These are phyloP conservation scores for Odocoileus hemionus DNA, from an alignment of 2,113 vertebrate genomes.

Conservation along the genomic window DNA sequence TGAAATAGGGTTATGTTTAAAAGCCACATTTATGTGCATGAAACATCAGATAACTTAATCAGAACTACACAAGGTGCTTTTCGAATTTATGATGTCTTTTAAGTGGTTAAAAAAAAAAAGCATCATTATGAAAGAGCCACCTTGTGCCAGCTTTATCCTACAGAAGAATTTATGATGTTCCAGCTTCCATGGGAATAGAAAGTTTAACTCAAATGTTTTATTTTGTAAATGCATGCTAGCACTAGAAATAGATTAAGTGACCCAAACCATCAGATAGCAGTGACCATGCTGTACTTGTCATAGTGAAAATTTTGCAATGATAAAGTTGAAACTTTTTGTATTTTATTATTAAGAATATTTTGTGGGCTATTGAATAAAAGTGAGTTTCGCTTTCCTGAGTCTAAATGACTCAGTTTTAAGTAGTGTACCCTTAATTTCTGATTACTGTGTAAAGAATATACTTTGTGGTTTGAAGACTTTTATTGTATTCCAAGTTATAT, in stretches of 20 bases:
- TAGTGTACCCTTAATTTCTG: constrained; percentile 44
- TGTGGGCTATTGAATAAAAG: constrained; percentile 38
- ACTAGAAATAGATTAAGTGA: constrained; percentile 1
- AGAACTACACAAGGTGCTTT: neutral
- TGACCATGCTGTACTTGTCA: neutral
- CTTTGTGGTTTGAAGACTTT: constrained; percentile 37
- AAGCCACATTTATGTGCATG: neutral
- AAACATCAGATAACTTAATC: neutral
- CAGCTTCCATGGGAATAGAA: neutral
- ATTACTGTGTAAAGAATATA: constrained; percentile 27
- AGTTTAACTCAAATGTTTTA: constrained; percentile 8
- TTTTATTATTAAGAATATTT: constrained; percentile 27
- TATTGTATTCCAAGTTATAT: neutral
- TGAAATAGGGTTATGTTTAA: neutral
- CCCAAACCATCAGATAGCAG: neutral
- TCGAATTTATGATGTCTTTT: constrained; percentile 20
- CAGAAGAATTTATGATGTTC: neutral
- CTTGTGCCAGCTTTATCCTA: constrained; percentile 3
- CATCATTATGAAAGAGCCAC: neutral
- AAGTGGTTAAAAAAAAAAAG: neutral
- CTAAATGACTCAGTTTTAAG: constrained; percentile 28
- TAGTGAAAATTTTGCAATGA: constrained; percentile 11
- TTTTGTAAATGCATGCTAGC: constrained; percentile 28
- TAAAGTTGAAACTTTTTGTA: neutral
- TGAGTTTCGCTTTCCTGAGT: neutral